These are phyloP conservation scores for Drosophila sp. DNA, from an alignment of 1,140 invertebrate species.

Conservation along the genomic window DNA sequence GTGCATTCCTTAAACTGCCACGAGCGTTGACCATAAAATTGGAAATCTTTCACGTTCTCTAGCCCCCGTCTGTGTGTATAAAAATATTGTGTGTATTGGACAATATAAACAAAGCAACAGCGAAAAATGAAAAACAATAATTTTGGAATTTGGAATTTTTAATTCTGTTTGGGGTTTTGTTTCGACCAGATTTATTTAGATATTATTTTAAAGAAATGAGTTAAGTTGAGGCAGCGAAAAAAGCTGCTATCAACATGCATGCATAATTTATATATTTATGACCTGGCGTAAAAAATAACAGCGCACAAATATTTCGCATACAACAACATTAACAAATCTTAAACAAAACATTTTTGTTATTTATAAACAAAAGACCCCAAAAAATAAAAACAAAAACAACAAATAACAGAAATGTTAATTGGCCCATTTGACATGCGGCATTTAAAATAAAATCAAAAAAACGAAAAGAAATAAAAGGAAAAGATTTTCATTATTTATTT, in stretches of 20 bases:
- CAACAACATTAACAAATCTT: conserved; percentile 46
- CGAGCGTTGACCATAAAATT: conserved; percentile 80
- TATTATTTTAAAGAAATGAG: conserved; percentile 61
- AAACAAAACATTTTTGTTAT: conserved; percentile 77
- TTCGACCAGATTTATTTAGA: conserved; percentile 65
- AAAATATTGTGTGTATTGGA: conserved; percentile 23
- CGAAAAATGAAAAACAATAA: conserved; percentile 49
- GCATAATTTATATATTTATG: conserved; percentile 69
- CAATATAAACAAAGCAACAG: conserved; percentile 70
- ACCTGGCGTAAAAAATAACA: conserved; percentile 62
- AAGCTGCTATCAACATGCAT: conserved; percentile 47
- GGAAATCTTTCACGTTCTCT: conserved; percentile 76
- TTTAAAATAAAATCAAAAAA: conserved; percentile 44
- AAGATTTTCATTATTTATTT: conserved; percentile 24
- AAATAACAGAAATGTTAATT: conserved; percentile 83
- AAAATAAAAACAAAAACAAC: conserved; percentile 53
- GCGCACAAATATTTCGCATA: conserved; percentile 73
- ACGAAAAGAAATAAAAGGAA: background rate
- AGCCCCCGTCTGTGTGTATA: conserved; percentile 21
- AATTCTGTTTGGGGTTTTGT: conserved; percentile 44
- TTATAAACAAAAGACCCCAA: conserved; percentile 75
- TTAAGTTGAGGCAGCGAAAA: conserved; percentile 18
- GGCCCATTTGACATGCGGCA: conserved; percentile 82
- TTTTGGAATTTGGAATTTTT: conserved; percentile 44
- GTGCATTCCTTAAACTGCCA: conserved; percentile 69